Evolutionary conservation across 2,888 invertebrate species (phyloP).

Genomic region (Hyalella azteca): DNA sequence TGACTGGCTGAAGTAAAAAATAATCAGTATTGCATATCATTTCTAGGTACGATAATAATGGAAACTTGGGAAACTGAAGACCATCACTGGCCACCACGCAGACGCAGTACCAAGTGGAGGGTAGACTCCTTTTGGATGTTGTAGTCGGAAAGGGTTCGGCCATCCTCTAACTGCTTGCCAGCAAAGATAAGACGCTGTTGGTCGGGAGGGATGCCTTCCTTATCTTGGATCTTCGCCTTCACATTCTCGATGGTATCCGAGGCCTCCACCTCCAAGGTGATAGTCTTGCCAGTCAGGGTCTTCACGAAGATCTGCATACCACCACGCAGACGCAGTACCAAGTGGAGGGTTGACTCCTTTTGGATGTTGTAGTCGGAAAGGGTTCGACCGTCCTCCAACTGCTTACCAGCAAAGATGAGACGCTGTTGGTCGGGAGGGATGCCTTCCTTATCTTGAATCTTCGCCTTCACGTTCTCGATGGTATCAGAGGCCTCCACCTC

Average conservation of each 20-base stretch:
- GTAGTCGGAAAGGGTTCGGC: slow-evolving; percentile 70
- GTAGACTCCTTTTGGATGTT: slow-evolving; percentile 83
- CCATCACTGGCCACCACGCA: slow-evolving; percentile 75
- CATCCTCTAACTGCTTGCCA: slow-evolving; percentile 71
- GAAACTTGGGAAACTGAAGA: not conserved
- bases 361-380: slow-evolving; percentile 72
- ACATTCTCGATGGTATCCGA: slow-evolving; percentile 91
- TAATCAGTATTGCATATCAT: not conserved
- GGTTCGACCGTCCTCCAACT: slow-evolving; percentile 70
- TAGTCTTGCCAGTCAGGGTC: slow-evolving; percentile 91
- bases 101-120: slow-evolving; percentile 89
- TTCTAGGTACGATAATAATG: not conserved
- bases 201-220: slow-evolving; percentile 87
- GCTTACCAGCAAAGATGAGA: slow-evolving; percentile 72
- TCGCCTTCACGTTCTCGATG: slow-evolving; percentile 93
- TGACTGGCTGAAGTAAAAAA: slow-evolving; percentile 1
- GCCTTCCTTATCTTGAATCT: slow-evolving; percentile 90
- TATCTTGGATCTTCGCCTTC: slow-evolving; percentile 89
- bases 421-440: slow-evolving; percentile 88
- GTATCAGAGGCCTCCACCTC: slow-evolving; percentile 87
- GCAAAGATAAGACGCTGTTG: slow-evolving; percentile 80
- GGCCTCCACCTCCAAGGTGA: slow-evolving; percentile 80
- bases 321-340: slow-evolving; percentile 92
- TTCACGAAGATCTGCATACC: slow-evolving; percentile 99
- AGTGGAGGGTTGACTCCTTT: slow-evolving; percentile 88